Evolutionary conservation across 1,140 invertebrate species (phyloP).

Genomic region (Macrostomum lignano): DNA sequence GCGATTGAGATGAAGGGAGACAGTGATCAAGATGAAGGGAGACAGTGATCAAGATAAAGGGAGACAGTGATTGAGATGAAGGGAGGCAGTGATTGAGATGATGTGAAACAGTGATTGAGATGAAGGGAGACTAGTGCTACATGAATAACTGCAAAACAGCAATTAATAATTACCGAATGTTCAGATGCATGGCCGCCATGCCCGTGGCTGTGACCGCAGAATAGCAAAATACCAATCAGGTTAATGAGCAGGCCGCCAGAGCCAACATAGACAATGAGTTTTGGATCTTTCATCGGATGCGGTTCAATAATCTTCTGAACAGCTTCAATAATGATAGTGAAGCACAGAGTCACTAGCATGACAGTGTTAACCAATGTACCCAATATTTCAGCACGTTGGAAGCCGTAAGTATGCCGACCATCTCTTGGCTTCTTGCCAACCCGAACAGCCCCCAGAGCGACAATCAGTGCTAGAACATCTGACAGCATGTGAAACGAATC

Average conservation of each 20-base stretch:
- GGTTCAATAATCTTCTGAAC: slow-evolving; percentile 16
- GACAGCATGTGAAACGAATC: slow-evolving; percentile 34
- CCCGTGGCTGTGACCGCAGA: slow-evolving; percentile 14
- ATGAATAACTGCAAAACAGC: no score
- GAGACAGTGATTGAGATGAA: no score
- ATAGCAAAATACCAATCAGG: slow-evolving; percentile 31
- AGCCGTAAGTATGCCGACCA: slow-evolving; percentile 32
- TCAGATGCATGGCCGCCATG: slow-evolving; percentile 8
- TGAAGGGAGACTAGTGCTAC: no score
- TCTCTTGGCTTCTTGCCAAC: slow-evolving; percentile 11
- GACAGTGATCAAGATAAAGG: no score
- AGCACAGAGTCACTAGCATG: slow-evolving; percentile 32
- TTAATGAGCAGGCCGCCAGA: slow-evolving; percentile 29
- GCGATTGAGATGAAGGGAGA: no score
- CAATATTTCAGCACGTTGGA: slow-evolving; percentile 33
- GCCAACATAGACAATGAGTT: slow-evolving; percentile 31
- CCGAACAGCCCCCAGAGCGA: slow-evolving; percentile 25
- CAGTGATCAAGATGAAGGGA: no score
- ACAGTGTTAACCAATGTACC: slow-evolving; percentile 34
- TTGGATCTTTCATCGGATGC: slow-evolving; percentile 14
- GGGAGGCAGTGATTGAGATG: no score
- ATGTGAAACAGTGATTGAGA: no score
- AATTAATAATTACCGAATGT: background rate
- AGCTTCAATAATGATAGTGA: slow-evolving; percentile 33
- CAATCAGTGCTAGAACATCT: slow-evolving; percentile 31